These are phyloP conservation scores for Conistra vaccinii DNA, from an alignment of 2,888 invertebrate species.

Conservation along the genomic window DNA sequence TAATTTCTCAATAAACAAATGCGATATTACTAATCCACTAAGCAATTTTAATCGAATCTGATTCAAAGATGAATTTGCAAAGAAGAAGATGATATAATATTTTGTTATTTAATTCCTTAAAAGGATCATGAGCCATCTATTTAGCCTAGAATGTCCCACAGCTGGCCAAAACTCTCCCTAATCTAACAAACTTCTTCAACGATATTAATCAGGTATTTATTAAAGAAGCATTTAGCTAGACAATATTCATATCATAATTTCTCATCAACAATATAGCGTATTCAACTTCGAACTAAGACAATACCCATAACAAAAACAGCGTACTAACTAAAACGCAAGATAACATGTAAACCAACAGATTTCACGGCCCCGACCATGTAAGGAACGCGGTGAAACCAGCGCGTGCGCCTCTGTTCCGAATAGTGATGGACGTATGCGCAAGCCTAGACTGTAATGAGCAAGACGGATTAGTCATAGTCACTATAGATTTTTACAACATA, in stretches of 20 bases:
- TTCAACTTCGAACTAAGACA: conserved; percentile 7
- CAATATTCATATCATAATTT: not conserved
- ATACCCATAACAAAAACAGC: conserved; percentile 23
- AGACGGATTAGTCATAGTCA: conserved; percentile 19
- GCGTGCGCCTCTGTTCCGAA: conserved; percentile 61
- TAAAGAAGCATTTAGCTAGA: not conserved
- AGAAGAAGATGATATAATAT: too few species aligned
- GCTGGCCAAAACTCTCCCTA: too few species aligned
- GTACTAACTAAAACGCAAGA: conserved; percentile 40
- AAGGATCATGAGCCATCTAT: too few species aligned
- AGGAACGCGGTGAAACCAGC: conserved; percentile 74
- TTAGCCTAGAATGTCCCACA: too few species aligned
- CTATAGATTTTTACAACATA: not conserved
- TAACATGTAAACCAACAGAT: conserved; percentile 62
- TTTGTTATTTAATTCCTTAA: too few species aligned
- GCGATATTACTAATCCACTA: not conserved
- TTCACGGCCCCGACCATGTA: conserved; percentile 75
- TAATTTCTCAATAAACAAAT: not conserved
- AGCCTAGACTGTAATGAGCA: conserved; percentile 35
- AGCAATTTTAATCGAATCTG: not conserved
- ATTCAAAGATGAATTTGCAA: not conserved
- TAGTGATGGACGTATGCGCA: conserved; percentile 55
- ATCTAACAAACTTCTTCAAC: not conserved
- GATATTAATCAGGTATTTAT: too few species aligned
- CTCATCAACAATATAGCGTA: not conserved